Evolutionary conservation across 2,797 vertebrate species (phyloP).

Genomic region (Oreochromis mossambicus): DNA sequence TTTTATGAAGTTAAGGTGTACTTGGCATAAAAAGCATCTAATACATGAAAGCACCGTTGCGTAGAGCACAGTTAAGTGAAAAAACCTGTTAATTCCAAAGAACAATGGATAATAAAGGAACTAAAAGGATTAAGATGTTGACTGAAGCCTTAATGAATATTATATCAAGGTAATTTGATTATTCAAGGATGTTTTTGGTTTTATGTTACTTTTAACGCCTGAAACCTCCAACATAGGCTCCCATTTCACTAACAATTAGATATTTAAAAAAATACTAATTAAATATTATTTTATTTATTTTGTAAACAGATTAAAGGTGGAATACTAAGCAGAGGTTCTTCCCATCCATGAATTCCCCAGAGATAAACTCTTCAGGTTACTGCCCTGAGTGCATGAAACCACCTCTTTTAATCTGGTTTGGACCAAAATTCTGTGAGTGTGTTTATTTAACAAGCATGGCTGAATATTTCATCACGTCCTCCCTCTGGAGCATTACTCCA

Average conservation of each 20-base stretch:
- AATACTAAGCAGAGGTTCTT: neutral
- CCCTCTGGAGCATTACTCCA: neutral
- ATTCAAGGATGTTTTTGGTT: neutral
- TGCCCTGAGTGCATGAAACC: neutral
- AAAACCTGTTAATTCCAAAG: no score
- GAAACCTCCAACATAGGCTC: neutral
- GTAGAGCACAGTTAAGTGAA: neutral
- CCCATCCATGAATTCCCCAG: neutral
- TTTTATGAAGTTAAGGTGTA: neutral
- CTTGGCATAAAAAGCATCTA: neutral
- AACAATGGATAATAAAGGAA: no score
- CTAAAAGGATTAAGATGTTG: no score
- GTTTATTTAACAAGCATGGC: neutral
- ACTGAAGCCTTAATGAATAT: neutral
- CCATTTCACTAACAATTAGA: accelerated
- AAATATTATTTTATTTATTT: neutral
- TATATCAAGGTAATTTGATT: neutral
- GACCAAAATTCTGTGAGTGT: neutral
- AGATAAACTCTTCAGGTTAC: neutral
- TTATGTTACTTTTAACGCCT: neutral
- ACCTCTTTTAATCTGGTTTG: neutral
- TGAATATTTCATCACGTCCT: constrained; percentile 11
- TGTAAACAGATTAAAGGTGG: neutral
- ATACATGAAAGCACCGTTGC: neutral
- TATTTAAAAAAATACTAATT: neutral